phyloP scores from a whole-genome alignment of 2,797 vertebrate genomes.

The Lateolabrax maculatus region DNA sequence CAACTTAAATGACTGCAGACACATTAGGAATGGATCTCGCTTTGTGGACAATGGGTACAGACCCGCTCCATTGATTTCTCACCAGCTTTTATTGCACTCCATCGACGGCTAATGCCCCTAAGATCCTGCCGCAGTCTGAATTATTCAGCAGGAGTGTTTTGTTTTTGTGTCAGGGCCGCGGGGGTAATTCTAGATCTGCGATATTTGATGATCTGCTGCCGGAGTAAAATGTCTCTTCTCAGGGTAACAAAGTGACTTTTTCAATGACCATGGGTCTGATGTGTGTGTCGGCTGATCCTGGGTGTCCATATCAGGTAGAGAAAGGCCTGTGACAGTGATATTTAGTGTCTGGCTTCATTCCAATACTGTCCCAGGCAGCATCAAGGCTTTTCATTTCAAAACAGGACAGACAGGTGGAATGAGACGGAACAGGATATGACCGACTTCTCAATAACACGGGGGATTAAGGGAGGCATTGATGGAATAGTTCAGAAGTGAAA shows the following conservation, averaged over 20 bases:
- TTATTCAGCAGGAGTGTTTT: constrained; percentile 85
- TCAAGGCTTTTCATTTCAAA: constrained; percentile 72
- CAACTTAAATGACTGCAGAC: constrained; percentile 76
- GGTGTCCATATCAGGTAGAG: constrained; percentile 69
- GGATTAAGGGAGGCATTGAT: constrained; percentile 76
- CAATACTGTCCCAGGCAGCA: constrained; percentile 60
- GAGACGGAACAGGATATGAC: constrained; percentile 73
- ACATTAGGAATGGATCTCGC: constrained; percentile 78
- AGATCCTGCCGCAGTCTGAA: constrained; percentile 82
- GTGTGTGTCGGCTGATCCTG: constrained; percentile 48
- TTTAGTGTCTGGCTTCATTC: constrained; percentile 70
- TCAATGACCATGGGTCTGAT: constrained; percentile 52
- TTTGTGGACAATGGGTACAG: constrained; percentile 79
- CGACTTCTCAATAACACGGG: constrained; percentile 63
- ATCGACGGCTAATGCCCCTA: constrained; percentile 79
- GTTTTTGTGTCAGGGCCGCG: constrained; percentile 81
- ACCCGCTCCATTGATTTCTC: constrained; percentile 84
- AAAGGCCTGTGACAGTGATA: constrained; percentile 62
- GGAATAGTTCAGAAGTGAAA: constrained; percentile 67
- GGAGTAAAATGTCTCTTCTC: constrained; percentile 75
- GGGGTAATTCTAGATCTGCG: constrained; percentile 79
- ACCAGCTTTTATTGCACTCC: constrained; percentile 83
- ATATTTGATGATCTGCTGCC: constrained; percentile 80
- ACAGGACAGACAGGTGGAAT: constrained; percentile 73
- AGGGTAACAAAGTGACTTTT: constrained; percentile 57